Percentiles rank a stretch among this genome's conserved stretches.
phyloP scores from a whole-genome alignment of 92 coral and sea anemone genomes.

The Epizoanthus scotinus region DNA sequence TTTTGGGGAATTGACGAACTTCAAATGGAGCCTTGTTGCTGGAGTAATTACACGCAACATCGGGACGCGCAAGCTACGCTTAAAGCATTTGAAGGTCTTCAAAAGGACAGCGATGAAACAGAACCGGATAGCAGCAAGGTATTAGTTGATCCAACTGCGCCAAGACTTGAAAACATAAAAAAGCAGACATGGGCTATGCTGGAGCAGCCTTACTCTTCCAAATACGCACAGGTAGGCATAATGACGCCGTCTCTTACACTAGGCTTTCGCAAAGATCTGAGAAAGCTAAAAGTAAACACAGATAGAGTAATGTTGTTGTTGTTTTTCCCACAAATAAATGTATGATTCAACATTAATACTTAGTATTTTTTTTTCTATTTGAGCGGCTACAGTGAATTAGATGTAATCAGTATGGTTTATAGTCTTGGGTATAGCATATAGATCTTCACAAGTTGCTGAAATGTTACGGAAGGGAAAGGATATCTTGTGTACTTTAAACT shows the following conservation, averaged over 20 bases:
- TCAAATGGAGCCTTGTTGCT: constrained; percentile 99
- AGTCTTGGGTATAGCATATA: not conserved
- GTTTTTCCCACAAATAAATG: constrained; percentile 23
- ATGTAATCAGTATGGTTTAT: not conserved
- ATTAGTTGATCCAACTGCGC: constrained; percentile 44
- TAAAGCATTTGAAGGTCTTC: constrained; percentile 88
- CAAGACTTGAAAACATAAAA: constrained; percentile 50
- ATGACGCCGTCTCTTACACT: not conserved
- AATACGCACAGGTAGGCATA: constrained; percentile 90
- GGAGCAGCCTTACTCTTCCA: constrained; percentile 95
- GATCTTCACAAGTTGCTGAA: too few species aligned
- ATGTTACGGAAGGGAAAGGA: too few species aligned
- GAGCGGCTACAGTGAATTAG: not conserved
- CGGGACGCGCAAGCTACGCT: constrained; percentile 93
- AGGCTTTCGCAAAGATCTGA: constrained; percentile 19
- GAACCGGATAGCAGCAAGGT: constrained; percentile 72
- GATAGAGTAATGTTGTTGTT: constrained; percentile 30
- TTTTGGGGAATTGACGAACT: constrained; percentile 99
- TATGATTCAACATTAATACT: constrained; percentile 3
- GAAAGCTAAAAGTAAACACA: constrained; percentile 17
- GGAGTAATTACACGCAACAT: constrained; percentile 98
- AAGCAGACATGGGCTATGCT: constrained; percentile 82
- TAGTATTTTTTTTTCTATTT: not conserved
- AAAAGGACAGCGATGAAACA: constrained; percentile 82
- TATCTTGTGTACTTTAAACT: too few species aligned